Base-by-base conservation (phyloP, 2,888 invertebrate species). In the Halictus quadricinctus region DNA sequence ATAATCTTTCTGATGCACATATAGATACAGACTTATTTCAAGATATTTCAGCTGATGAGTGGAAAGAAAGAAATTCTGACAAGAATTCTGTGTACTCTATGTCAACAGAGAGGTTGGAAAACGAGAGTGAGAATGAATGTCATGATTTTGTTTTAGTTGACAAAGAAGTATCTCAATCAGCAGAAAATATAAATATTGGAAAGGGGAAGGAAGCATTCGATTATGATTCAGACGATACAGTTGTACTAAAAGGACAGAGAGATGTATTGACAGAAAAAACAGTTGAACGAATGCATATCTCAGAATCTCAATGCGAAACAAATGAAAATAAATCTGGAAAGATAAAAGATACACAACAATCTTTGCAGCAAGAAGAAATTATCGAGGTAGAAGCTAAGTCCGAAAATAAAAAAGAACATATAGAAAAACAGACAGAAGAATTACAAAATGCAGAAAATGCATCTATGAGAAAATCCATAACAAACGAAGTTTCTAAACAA, bases 11-110 rank as follows among this genome's bases (percentile, higher is more conserved):
- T 5, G 88, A 91, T 12, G 60, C 46, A 25, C 83, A 84, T 79
- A 66, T 83, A 4, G 87, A 10, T 41, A 41, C 72, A 48, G 72
- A 75, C 64, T 78, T 92, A 25, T 93, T 94, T 79, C 89, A 92
- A 87, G 92, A 93, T 70, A 90, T 93, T 75, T 79, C 91, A 5
- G 92, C 90, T 18, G 90, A 91, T 1, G 91, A 93, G 72, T 93
- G 92, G 91, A 79, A 84, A 7, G 78, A 81, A n/a, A 72, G 80
- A 4, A 72, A 76, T n/a, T 36, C n/a, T 10, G 87, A 87, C 29
- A 78, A 29, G 13, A 76, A 43, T 80, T 87, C 88, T 3, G 64
- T 86, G 10, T 73, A 86, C 43, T 88, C 85, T 2, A 70, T 80
- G 43, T 80, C 86, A 41, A 83, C 84, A 2, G 82, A 84, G 64